Percentiles rank a stretch among this genome's conserved stretches.
These are phyloP conservation scores for Mactromeris polynyma DNA, from an alignment of 2,888 invertebrate species.

Conservation along the genomic window DNA sequence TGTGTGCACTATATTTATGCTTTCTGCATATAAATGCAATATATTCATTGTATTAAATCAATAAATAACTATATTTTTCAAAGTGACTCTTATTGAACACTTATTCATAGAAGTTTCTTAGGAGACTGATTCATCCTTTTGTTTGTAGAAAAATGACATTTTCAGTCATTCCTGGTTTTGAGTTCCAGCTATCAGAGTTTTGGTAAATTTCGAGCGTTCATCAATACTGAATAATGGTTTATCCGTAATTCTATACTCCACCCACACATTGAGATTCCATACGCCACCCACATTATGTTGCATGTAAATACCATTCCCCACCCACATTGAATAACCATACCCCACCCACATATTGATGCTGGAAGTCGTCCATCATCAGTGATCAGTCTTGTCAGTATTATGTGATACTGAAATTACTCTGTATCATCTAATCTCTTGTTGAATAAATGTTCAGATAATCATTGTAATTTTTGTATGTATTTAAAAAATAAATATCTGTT, in stretches of 20 bases:
- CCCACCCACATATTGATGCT: not conserved
- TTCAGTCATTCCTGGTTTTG: not conserved
- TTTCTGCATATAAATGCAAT: conserved; percentile 4
- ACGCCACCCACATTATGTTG: not conserved
- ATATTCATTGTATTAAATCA: not conserved
- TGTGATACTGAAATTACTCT: not conserved
- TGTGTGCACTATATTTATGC: not conserved
- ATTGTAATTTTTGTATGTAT: conserved; percentile 10
- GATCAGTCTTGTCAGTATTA: not conserved
- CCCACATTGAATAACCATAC: not conserved
- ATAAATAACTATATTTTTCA: not conserved
- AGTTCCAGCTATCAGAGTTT: not conserved
- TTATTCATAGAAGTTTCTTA: not conserved
- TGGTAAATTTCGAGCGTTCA: not conserved
- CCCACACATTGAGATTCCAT: not conserved
- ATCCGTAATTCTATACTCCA: not conserved
- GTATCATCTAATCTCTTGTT: not conserved
- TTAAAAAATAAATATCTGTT: conserved; percentile 13
- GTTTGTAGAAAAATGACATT: not conserved
- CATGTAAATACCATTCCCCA: not conserved
- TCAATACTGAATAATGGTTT: not conserved
- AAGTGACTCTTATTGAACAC: not conserved
- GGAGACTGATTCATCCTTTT: not conserved
- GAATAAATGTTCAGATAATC: not conserved
- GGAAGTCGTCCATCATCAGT: not conserved